phyloP scores from a whole-genome alignment of 2,113 vertebrate genomes.

The Ochotona princeps region DNA sequence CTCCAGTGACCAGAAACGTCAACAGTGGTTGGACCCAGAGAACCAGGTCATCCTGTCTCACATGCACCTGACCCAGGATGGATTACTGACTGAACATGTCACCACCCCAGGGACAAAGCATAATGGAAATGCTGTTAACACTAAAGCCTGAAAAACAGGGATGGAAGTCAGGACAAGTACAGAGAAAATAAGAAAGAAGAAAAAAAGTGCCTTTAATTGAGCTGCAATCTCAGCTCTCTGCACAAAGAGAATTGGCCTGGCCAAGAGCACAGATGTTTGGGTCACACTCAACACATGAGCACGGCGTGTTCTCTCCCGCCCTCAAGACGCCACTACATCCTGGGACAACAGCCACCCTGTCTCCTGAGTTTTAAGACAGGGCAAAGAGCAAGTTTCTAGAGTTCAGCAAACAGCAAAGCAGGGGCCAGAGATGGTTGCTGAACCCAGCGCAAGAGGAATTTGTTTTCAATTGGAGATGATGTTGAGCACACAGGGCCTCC shows the following conservation, averaged over 20 bases:
- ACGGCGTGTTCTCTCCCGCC: conserved; percentile 71
- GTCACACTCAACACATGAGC: conserved; percentile 64
- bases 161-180: conserved; percentile 18
- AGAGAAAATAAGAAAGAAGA: not conserved
- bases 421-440: not conserved
- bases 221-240: conserved; percentile 42
- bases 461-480: not conserved
- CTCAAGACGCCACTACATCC: conserved; percentile 44
- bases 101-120: too few relatives aligned
- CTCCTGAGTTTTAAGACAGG: not conserved
- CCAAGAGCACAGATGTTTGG: conserved; percentile 73
- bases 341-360: not conserved
- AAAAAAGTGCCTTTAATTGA: conserved; percentile 8
- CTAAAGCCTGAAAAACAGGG: not conserved
- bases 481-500: not conserved
- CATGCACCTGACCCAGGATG: not conserved
- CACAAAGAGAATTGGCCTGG: conserved; percentile 11
- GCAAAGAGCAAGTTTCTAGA: not conserved
- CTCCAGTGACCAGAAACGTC: not conserved
- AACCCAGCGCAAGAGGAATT: not conserved
- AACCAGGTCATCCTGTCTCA: not conserved
- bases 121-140: not conserved
- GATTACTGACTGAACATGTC: not conserved
- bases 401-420: not conserved
- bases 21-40: not conserved